Evolutionary conservation across 1,140 invertebrate species (phyloP).

Genomic region (Drosophila ambigua): DNA sequence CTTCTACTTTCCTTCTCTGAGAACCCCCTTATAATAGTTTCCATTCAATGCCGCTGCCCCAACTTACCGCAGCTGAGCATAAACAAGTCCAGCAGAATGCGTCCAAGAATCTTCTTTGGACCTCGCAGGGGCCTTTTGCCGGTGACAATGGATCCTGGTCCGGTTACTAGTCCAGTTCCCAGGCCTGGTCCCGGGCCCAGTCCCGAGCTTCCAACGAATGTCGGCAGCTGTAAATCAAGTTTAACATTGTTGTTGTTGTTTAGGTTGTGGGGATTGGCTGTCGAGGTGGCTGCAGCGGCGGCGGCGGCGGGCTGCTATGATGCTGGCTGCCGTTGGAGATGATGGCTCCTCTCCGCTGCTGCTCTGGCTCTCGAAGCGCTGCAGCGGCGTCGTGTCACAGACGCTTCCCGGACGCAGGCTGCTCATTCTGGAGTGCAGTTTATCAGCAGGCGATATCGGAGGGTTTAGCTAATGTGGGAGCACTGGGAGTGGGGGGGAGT

Average conservation of each 20-base stretch:
- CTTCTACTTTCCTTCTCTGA: neutral
- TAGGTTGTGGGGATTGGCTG: neutral
- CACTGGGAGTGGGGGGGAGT: neutral
- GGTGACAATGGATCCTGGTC: constrained; percentile 4
- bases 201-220: constrained; percentile 33
- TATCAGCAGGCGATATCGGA: neutral
- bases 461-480: neutral
- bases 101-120: constrained; percentile 56
- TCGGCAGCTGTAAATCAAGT: constrained; percentile 67
- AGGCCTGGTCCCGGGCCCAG: too few species aligned
- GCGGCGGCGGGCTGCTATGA: constrained; percentile 44
- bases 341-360: constrained; percentile 75
- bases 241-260: constrained; percentile 75
- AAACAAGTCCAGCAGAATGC: constrained; percentile 59
- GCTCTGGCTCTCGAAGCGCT: constrained; percentile 74
- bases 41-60: too few species aligned
- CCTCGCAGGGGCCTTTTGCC: constrained; percentile 32
- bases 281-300: constrained; percentile 7
- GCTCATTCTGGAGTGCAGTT: constrained; percentile 48
- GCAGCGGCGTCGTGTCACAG: constrained; percentile 73
- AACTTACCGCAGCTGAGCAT: constrained; percentile 73
- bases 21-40: neutral
- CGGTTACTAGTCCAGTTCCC: constrained; percentile 1
- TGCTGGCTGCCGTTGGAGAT: constrained; percentile 64
- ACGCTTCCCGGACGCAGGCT: constrained; percentile 66